Conservation (phyloP, 1,140 invertebrate genomes). For the Drosophila sucinea region DNA sequence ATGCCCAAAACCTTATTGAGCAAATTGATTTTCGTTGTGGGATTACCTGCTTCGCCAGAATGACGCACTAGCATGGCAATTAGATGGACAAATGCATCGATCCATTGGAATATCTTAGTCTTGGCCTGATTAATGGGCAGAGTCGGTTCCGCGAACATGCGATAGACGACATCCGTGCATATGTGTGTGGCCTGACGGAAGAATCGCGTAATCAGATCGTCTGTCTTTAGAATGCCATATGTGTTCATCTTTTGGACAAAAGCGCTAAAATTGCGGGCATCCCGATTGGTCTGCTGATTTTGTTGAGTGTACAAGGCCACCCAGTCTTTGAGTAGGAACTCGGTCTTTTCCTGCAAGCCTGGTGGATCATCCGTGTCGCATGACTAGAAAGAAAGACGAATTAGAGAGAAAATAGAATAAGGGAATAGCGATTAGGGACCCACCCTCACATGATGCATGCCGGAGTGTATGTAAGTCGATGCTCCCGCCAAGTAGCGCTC, state of each 20-base stretch:
- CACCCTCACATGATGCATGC: slow-evolving; percentile 91
- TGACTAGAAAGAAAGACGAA: slow-evolving; percentile 76
- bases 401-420: slow-evolving; percentile 14
- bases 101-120: slow-evolving; percentile 96
- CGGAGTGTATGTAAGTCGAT: slow-evolving; percentile 95
- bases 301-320: slow-evolving; percentile 91
- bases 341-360: slow-evolving; percentile 97
- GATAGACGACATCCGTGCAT: slow-evolving; percentile 97
- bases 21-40: slow-evolving; percentile 97
- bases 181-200: slow-evolving; percentile 98
- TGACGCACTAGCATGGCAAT: slow-evolving; percentile 98
- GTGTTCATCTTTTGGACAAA: slow-evolving; percentile 98
- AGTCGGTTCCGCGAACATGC: slow-evolving; percentile 86
- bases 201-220: slow-evolving; percentile 98
- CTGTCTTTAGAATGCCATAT: slow-evolving; percentile 98
- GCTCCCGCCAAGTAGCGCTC: slow-evolving; percentile 90
- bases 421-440: slow-evolving; percentile 74
- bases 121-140: slow-evolving; percentile 87
- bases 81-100: slow-evolving; percentile 97
- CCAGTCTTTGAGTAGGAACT: slow-evolving; percentile 97
- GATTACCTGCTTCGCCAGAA: slow-evolving; percentile 93
- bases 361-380: slow-evolving; percentile 96
- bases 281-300: slow-evolving; percentile 89
- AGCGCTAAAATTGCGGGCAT: slow-evolving; percentile 96
- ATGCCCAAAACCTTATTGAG: slow-evolving; percentile 98